Evolutionary conservation across 2,888 invertebrate genomes (phyloP), one percentile per base, ranked within the genome.

Genomic region (Metellina segmentata): DNA sequence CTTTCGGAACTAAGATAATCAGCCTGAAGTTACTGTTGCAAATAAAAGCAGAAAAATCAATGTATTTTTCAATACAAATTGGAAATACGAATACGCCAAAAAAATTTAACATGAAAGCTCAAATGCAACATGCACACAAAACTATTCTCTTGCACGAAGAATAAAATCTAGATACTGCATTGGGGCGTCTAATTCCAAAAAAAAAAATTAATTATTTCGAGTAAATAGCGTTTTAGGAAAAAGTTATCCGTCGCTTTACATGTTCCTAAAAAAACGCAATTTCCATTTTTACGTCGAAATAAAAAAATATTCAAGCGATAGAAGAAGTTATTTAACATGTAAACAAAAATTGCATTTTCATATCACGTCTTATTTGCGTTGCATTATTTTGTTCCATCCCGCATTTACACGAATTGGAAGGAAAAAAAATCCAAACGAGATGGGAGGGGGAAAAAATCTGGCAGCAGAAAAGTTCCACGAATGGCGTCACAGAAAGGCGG

Each of bases 331-430:
- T 48, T 79, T 79, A 61, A 34, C 53, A 79, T 79, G 79, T 34
- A 79, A 79, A 79, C 78, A 34, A 61, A 77, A 77, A 78, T 61
- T 61, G 74, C 34, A 74, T 74, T 74, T 74, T 74, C 74, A 13
- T 13, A 19, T 16, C 74, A 13, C 20, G 34, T 20, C 74, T 74
- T 74, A 74, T 74, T 74, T 74, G 7, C 61, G 11, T 51, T n/a
- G 7, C 77, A 51, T 51, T 82, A n/a, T 82, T 71, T 52, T 20
- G 2, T 52, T 34, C 71, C 69, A 34, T 16, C 34, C 34, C 34
- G 34, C 34, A 34, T 34, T 34, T 34, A 34, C 34, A 34, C 34
- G 34, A 34, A 34, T 34, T 4, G 61, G n/a, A 19, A 81, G 0
- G 5, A 71, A n/a, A 82, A 16, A 71, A n/a, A 71, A 79, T 19